A percentile compares a stretch with the other conserved stretches of the same genome.
These are phyloP conservation scores for Capitulum mitella DNA, from an alignment of 2,888 invertebrate species.

Conservation along the genomic window DNA sequence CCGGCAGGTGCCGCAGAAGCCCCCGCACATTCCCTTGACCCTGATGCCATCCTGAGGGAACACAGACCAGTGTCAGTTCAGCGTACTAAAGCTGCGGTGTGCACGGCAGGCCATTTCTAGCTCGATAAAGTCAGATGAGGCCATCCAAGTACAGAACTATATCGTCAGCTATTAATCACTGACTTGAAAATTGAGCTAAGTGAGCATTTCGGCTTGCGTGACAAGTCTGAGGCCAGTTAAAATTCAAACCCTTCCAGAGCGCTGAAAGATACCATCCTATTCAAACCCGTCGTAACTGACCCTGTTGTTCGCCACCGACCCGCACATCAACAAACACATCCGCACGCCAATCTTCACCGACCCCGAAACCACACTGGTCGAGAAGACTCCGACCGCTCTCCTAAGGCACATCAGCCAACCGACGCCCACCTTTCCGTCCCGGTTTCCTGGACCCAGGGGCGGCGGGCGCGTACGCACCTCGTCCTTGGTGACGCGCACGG, in stretches of 20 bases:
- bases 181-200: neutral
- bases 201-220: neutral
- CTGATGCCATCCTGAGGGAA: constrained; percentile 51
- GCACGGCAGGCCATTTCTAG: no score
- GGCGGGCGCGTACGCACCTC: neutral
- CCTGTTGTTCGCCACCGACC: neutral
- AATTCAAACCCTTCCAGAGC: neutral
- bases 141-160: no score
- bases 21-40: constrained; percentile 61
- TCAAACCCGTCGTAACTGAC: no score
- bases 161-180: neutral
- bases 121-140: no score
- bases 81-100: constrained; percentile 35
- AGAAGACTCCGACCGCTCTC: no score
- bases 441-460: neutral
- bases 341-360: no score
- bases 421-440: no score
- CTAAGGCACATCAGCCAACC: no score
- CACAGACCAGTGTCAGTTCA: constrained; percentile 41
- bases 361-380: no score
- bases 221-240: neutral
- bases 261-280: no score
- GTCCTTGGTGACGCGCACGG: constrained; percentile 45
- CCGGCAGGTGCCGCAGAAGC: constrained; percentile 61
- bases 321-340: neutral